Conservation (phyloP, 2,888 invertebrate genomes). For the Dugesia japonica region DNA sequence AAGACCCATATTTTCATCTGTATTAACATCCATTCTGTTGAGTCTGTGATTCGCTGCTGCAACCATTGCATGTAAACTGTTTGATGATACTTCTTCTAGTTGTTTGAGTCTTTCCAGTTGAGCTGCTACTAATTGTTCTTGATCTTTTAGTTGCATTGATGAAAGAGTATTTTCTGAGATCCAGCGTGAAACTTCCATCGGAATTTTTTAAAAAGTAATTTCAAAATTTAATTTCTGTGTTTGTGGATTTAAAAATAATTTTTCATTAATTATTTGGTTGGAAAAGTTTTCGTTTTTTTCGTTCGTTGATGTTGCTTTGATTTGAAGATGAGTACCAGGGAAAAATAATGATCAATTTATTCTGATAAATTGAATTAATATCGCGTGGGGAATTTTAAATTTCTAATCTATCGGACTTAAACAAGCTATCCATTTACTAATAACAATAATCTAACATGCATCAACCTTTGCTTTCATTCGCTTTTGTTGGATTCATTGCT, state of each 20-base stretch:
- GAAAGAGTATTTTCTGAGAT: conserved; percentile 11
- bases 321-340: conserved; percentile 8
- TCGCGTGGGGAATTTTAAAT: conserved; percentile 15
- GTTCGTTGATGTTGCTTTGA: neutral
- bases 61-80: conserved; percentile 7
- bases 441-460: conserved; percentile 13
- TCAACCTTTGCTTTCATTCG: conserved; percentile 20
- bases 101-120: neutral
- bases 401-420: conserved; percentile 20
- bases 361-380: conserved; percentile 20
- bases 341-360: conserved; percentile 13
- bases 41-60: neutral
- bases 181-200: conserved; percentile 16
- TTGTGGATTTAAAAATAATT: neutral
- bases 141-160: conserved; percentile 10
- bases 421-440: conserved; percentile 20
- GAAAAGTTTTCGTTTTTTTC: neutral
- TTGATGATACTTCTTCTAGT: conserved; percentile 1
- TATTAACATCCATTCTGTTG: neutral
- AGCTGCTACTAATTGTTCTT: conserved; percentile 5
- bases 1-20: neutral
- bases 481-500: conserved; percentile 20
- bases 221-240: neutral
- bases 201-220: neutral
- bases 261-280: neutral